Base-by-base conservation (phyloP, 1,140 invertebrate species). In the Bombyx mandarina region DNA sequence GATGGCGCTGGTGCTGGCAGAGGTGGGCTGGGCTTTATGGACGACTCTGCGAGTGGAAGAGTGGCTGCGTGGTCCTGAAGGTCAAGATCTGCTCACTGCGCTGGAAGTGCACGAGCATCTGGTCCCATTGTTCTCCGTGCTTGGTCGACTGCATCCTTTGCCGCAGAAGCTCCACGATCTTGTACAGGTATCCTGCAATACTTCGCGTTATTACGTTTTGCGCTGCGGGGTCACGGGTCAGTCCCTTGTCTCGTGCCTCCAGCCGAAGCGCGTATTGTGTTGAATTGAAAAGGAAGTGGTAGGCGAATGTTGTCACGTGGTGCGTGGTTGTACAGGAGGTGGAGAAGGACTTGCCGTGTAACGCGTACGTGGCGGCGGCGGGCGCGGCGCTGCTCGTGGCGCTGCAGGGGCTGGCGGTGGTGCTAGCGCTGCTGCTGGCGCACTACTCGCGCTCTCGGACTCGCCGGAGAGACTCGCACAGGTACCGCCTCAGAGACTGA, bases 121-220 rank as follows among this genome's bases (percentile, higher is more conserved):
- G 58, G 61, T 61, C 6, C 74, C 77, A 43, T 57, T 81, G 56
- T 72, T 81, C 18, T 46, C 72, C 35, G 60, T 73, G 47, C 60
- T 84, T 3, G 67, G 67, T 22, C 68, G 71, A 45, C 75, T 66
- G 67, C 69, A 76, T 47, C 71, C 79, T 50, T 64, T 82, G 57
- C 76, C 77, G 8, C 57, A 71, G 42, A 67, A 63, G 43, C 47
- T 81, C 52, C 66, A 71, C 42, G 57, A 62, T 0, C 62, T 78
- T 10, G 64, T 80, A 8, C n/a, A 73, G 64, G 77, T 77, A 44
- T n/a, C 9, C n/a, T 2, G n/a, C 22, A 8, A 22, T 10, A 0
- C 0, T 35, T 35, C 2, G 26, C 2, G 26, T 35, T 35, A 1
- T 35, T 0, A 35, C 0, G 26, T 35, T 18, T 18, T 35, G 26